Percentiles rank a stretch among this genome's conserved stretches.
These are phyloP conservation scores for Atrina japonica DNA, from an alignment of 2,888 invertebrate genomes.

Conservation along the genomic window DNA sequence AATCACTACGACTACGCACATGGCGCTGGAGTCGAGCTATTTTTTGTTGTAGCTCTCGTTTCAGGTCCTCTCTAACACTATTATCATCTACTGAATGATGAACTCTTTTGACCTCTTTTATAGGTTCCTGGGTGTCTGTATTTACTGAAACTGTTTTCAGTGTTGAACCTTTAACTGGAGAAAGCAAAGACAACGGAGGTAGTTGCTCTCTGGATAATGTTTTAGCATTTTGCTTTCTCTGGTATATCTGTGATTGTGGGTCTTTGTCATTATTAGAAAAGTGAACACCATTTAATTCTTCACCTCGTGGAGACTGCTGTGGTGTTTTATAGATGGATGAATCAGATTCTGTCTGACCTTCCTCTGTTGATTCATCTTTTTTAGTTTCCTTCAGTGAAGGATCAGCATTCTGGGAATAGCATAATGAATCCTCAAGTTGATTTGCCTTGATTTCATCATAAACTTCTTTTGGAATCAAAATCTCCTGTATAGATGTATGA, in stretches of 20 bases:
- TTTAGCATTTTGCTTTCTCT: not conserved
- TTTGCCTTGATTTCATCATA: not conserved
- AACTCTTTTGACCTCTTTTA: constrained; percentile 4
- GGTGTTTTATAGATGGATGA: constrained; percentile 63
- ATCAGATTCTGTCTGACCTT: constrained; percentile 40
- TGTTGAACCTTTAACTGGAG: constrained; percentile 33
- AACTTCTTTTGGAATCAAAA: not conserved
- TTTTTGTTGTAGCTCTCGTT: constrained; percentile 62
- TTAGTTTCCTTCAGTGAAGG: not conserved
- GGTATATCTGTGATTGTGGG: too few species aligned
- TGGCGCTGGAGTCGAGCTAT: constrained; percentile 59
- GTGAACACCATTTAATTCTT: too few species aligned
- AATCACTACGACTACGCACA: constrained; percentile 70
- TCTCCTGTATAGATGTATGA: not conserved
- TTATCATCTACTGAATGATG: constrained; percentile 33
- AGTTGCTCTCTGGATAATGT: not conserved
- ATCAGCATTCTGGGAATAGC: not conserved
- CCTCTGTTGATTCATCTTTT: constrained; percentile 7
- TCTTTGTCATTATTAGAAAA: too few species aligned
- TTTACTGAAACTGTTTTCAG: constrained; percentile 60
- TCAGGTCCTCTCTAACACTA: constrained; percentile 50
- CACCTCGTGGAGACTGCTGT: constrained; percentile 52
- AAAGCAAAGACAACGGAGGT: not conserved
- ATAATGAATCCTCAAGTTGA: not conserved
- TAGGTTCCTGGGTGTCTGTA: constrained; percentile 49